phyloP scores from a whole-genome alignment of 2,797 vertebrate species.

The Peromyscus melanophrys region DNA sequence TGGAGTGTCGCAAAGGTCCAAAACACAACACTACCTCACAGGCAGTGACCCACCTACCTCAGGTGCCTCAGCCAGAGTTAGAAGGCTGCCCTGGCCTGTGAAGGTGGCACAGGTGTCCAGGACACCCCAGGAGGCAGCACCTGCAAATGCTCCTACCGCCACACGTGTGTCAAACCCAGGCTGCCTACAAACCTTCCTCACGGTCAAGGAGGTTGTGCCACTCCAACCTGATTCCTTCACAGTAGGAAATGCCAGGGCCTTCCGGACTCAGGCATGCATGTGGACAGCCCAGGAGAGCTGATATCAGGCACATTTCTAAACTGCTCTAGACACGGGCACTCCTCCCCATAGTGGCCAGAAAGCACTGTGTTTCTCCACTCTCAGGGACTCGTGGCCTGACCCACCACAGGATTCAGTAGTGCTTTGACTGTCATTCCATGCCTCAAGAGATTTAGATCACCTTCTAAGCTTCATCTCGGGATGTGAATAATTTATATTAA shows the following conservation, averaged over 20 bases:
- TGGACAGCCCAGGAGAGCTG: not conserved
- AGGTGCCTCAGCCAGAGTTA: not conserved
- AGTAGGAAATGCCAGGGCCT: not conserved
- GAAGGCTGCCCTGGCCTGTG: not conserved
- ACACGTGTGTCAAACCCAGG: not conserved
- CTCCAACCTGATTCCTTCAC: not conserved
- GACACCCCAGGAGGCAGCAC: not conserved
- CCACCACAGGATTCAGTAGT: too few species aligned
- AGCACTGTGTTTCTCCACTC: too few species aligned
- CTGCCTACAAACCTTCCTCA: not conserved
- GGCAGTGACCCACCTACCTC: not conserved
- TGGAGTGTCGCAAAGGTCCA: not conserved
- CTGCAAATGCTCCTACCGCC: too few species aligned
- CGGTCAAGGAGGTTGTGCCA: not conserved
- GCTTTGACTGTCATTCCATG: not conserved
- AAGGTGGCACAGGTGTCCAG: not conserved
- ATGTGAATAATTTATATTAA: not conserved
- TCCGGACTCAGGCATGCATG: fast-evolving
- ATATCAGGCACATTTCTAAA: not conserved
- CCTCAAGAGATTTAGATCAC: not conserved
- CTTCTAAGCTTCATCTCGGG: not conserved
- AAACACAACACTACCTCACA: not conserved
- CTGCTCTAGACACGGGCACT: not conserved
- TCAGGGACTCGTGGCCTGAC: too few species aligned
- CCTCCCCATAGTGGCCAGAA: not conserved